A percentile compares a stretch with the other conserved stretches of the same genome.
Conservation (phyloP, 2,797 vertebrate species). For the Anableps anableps region DNA sequence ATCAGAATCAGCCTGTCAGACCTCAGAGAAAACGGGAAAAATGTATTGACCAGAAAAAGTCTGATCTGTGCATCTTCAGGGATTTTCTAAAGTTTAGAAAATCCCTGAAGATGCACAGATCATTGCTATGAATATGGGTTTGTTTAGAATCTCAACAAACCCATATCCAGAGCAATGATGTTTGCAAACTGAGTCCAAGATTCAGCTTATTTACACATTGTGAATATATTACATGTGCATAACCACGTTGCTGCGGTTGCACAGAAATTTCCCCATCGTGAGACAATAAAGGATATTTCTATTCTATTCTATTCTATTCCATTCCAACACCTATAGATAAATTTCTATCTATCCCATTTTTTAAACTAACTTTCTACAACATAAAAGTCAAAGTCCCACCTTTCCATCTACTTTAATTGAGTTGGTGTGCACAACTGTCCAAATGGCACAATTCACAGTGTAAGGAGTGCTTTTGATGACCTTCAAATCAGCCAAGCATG, state of each 20-base stretch:
- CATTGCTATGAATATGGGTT: too few species aligned
- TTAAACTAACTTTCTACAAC: background rate
- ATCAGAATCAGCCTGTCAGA: too few species aligned
- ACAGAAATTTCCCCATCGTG: too few species aligned
- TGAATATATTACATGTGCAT: background rate
- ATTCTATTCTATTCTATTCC: too few species aligned
- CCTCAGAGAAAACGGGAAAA: background rate
- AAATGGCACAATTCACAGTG: background rate
- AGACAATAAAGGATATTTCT: too few species aligned
- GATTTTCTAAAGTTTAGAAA: background rate
- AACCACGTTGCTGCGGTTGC: too few species aligned
- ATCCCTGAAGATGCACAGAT: too few species aligned
- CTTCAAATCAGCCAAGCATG: slow-evolving; percentile 28
- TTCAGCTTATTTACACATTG: background rate
- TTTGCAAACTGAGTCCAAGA: background rate
- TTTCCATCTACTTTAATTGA: slow-evolving; percentile 4
- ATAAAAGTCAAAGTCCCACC: background rate
- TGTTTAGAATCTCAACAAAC: too few species aligned
- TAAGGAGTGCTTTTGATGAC: slow-evolving; percentile 20
- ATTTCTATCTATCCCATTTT: background rate
- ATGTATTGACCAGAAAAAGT: background rate
- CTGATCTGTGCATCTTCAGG: background rate
- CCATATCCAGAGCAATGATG: background rate
- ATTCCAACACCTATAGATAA: too few species aligned
- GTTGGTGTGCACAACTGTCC: background rate